Percentiles rank a stretch among this genome's conserved stretches.
Evolutionary conservation across 2,888 invertebrate genomes (phyloP).

Genomic region (Andrena marginata): DNA sequence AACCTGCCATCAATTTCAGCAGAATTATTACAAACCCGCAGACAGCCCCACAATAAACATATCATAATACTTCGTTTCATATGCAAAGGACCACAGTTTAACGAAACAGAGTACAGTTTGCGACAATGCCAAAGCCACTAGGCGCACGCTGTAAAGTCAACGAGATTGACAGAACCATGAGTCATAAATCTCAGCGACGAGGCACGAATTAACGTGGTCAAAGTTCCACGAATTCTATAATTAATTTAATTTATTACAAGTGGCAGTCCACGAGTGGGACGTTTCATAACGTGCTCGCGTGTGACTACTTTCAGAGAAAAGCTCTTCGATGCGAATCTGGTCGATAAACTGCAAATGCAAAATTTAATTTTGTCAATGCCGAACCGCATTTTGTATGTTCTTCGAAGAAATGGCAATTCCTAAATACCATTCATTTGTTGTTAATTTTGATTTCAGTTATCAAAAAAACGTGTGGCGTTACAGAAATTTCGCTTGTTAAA

Average conservation of each 20-base stretch:
- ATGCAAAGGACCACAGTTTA: constrained; percentile 7
- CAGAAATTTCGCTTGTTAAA: no score
- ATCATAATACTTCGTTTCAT: background rate
- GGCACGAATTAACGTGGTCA: constrained; percentile 1
- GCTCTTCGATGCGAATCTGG: constrained; percentile 19
- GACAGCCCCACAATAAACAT: background rate
- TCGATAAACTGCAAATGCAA: constrained; percentile 31
- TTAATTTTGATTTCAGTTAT: no score
- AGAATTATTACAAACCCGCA: no score
- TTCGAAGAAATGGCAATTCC: no score
- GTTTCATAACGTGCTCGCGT: constrained; percentile 12
- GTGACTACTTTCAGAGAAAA: constrained; percentile 29
- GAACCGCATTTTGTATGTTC: background rate
- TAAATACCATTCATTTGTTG: no score
- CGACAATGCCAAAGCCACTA: background rate
- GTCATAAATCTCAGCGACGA: constrained; percentile 35
- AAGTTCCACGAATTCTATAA: constrained; percentile 36
- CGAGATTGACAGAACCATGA: constrained; percentile 33
- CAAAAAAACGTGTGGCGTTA: no score
- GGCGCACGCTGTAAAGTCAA: constrained; percentile 17
- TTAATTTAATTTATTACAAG: constrained; percentile 37
- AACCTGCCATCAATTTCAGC: background rate
- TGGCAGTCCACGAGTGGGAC: background rate
- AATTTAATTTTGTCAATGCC: background rate
- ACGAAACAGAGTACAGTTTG: constrained; percentile 14